Evolutionary conservation across 23 tunicate genomes (phyloP), one percentile per base, ranked within the genome.

Genomic region (Halocynthia roretzi): DNA sequence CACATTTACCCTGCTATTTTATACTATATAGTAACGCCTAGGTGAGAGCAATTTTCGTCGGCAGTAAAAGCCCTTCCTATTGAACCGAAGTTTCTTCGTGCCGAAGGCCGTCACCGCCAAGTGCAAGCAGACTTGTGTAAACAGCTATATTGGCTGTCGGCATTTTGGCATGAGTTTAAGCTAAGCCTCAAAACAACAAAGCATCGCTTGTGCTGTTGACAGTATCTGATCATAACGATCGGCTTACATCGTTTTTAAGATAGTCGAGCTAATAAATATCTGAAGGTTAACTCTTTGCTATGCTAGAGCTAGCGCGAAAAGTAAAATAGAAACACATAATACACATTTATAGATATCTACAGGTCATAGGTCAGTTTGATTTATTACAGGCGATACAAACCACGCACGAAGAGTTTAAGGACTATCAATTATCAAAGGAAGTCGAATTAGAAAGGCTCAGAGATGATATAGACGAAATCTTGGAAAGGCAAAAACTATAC

Each of bases 401-500:
- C 10, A 48, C 31, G 17, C 31, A 40, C 15, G 49, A 65, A 9
- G 70, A 65, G 31, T 48, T 65, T 1, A 48, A 65, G 10, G 70
- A 40, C 31, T 65, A 65, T 15, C 22, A 65, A 65, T 44, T 65
- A 48, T 20, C 22, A 48, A 8, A 14, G 19, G 78, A 74, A 19
- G 5, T 22, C 5, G 78, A 74, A 56, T 50, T 64, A 0, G 62
- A 56, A 54, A n/a, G 23, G 56, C 17, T 74, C 4, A 62, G 78
- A 56, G 56, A 54, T 48, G 78, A 74, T n/a, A 19, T 74, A 8
- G 78, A 74, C 56, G n/a, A 74, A n/a, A 64, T 54, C 14, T 54
- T 74, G 62, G 78, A 74, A 15, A 54, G 22, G 8, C 78, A 74
- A 54, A 74, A 53, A 74, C 55, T 74, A 10, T 64, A 74, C 63